Percentiles rank a stretch among this genome's conserved stretches.
Conservation (phyloP, 2,113 vertebrate species). For the Ochotona curzoniae region DNA sequence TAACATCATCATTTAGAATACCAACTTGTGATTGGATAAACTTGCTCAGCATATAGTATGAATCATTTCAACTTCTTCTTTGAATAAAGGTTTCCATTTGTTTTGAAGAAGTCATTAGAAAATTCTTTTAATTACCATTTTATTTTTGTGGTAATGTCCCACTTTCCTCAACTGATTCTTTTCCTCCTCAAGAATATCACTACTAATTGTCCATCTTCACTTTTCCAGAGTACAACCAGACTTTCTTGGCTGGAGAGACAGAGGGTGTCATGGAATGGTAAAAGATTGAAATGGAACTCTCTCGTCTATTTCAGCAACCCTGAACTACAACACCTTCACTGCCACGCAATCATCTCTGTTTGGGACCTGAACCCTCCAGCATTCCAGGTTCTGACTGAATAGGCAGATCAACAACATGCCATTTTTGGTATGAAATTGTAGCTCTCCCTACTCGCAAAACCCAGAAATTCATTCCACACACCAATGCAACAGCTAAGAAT, state of each 20-base stretch:
- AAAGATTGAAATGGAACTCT: not conserved
- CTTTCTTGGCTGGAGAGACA: not conserved
- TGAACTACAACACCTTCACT: not conserved
- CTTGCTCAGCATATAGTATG: conserved; percentile 68
- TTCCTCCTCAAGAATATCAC: not conserved
- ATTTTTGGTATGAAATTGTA: conserved; percentile 14
- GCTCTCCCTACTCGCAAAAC: not conserved
- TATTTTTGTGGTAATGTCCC: conserved; percentile 35
- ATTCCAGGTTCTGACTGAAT: not conserved
- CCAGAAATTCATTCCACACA: not conserved
- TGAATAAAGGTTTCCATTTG: conserved; percentile 70
- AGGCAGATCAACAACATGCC: not conserved
- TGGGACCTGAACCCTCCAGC: not conserved
- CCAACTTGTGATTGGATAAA: conserved; percentile 77
- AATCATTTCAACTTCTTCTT: conserved; percentile 77
- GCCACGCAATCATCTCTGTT: not conserved
- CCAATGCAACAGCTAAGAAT: not conserved
- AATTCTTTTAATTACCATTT: conserved; percentile 62
- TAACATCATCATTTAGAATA: conserved; percentile 71
- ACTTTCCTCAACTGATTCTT: not conserved
- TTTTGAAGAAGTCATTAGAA: conserved; percentile 64
- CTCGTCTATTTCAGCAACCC: not conserved
- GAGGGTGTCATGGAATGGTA: not conserved
- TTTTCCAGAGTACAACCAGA: not conserved
- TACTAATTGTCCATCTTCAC: not conserved